Evolutionary conservation across 1,140 invertebrate species (phyloP), one percentile per base, ranked within the genome.

Genomic region (Temnothorax longispinosus): DNA sequence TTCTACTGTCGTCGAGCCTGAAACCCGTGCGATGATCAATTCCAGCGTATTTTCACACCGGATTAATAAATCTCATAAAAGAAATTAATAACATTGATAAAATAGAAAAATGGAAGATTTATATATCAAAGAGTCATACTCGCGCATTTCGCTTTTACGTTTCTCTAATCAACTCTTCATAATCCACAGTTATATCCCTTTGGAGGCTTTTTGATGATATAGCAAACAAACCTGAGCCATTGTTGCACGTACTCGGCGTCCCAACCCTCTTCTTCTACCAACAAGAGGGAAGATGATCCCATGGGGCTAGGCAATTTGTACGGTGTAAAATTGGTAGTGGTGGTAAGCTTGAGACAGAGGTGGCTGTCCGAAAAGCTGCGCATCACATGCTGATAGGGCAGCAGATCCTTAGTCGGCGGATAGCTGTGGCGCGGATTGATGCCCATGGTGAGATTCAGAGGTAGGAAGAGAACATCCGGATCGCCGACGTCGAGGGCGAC

Each of bases 221-320:
- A 27, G n/a, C 3, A 15, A 52, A 84, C 76, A 3, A 54, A 94
- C 94, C 95, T 96, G 47, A 97, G 93, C 97, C 97, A 97, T 88
- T 97, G 97, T 92, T 97, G 97, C 47, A 97, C 96, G 88, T 97
- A 97, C 92, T 97, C 97, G 4, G 97, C 96, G 90, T 98, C 97
- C 95, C 97, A 97, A 67, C 96, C 96, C 6, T 97, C 96, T 44
- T 96, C 96, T 76, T 96, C 97, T 38, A 95, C 92, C 10, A 94
- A 82, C 11, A 94, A 76, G 0, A 94, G 75, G 6, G 93, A 93
- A 8, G 94, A 94, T 8, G 93, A 93, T 32, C 89, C 92, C 50
- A 86, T 67, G 32, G 93, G 93, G 54, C 93, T 94, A 7, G 91
- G 75, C 0, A 94, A 82, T 56, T 93, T 92, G 69, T 94, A 94